Evolutionary conservation across 2,797 vertebrate genomes (phyloP).

Genomic region (Myotis myotis): DNA sequence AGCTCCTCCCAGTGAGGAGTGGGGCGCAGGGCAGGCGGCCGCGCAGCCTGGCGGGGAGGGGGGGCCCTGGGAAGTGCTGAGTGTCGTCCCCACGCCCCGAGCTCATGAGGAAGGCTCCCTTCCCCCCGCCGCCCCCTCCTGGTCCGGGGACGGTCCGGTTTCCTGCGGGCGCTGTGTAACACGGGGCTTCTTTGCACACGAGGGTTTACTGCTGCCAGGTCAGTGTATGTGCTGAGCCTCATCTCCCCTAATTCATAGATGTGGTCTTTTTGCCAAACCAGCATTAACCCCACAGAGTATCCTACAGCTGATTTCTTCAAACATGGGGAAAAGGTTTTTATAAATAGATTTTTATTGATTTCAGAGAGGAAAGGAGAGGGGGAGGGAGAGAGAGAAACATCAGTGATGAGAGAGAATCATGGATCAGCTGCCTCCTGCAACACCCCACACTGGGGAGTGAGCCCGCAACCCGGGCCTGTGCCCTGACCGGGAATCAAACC

Average conservation of each 20-base stretch:
- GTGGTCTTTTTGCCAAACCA: not conserved
- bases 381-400: not conserved
- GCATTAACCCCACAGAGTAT: not conserved
- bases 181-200: not conserved
- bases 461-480: no score
- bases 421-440: not conserved
- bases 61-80: no score
- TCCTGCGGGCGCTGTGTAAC: not conserved
- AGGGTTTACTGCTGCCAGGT: not conserved
- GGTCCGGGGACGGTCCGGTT: not conserved
- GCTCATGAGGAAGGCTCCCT: not conserved
- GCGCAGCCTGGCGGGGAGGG: no score
- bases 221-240: not conserved
- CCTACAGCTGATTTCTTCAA: not conserved
- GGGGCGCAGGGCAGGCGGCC: no score
- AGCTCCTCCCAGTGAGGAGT: no score
- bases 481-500: not conserved
- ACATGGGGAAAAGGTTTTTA: not conserved
- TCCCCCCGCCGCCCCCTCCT: no score
- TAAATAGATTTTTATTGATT: not conserved
- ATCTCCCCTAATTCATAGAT: not conserved
- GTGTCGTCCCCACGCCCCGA: not conserved
- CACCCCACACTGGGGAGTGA: not conserved
- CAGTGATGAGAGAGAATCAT: not conserved
- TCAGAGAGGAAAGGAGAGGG: not conserved